Evolutionary conservation across 2,888 invertebrate species (phyloP).

Genomic region (Ecliptopera silaceata): DNA sequence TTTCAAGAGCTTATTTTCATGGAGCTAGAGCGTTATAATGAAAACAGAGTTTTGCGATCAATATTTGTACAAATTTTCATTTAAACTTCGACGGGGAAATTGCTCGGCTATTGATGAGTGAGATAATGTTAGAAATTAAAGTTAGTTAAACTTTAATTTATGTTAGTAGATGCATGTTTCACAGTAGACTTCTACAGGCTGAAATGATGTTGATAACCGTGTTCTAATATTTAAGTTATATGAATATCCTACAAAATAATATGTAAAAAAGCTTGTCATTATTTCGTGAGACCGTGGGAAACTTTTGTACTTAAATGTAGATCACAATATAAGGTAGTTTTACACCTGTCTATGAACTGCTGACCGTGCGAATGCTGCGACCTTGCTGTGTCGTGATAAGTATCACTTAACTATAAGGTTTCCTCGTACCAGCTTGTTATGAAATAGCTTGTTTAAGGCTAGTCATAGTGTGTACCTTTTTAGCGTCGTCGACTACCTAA

Average conservation of each 20-base stretch:
- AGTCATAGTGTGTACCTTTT: conserved; percentile 29
- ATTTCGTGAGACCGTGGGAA: conserved; percentile 33
- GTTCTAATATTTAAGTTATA: no score
- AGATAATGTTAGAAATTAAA: conserved; percentile 1
- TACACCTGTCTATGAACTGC: background rate
- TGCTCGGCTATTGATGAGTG: conserved; percentile 18
- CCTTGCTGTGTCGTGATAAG: conserved; percentile 60
- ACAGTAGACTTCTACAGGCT: no score
- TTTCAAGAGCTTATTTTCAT: conserved; percentile 50
- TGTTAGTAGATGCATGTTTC: no score
- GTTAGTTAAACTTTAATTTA: background rate
- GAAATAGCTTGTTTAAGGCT: conserved; percentile 38
- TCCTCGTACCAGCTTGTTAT: conserved; percentile 40
- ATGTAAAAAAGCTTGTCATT: background rate
- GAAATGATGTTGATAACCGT: no score
- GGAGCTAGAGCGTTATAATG: conserved; percentile 44
- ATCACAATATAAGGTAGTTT: background rate
- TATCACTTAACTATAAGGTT: conserved; percentile 47
- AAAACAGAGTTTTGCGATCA: conserved; percentile 49
- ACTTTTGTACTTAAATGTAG: background rate
- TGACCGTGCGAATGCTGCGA: conserved; percentile 69
- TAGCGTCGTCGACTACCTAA: no score
- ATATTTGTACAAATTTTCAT: conserved; percentile 43
- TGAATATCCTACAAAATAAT: no score
- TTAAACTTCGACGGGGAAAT: conserved; percentile 39